Evolutionary conservation across 2,797 vertebrate species (phyloP).

Genomic region (Falco cherrug): DNA sequence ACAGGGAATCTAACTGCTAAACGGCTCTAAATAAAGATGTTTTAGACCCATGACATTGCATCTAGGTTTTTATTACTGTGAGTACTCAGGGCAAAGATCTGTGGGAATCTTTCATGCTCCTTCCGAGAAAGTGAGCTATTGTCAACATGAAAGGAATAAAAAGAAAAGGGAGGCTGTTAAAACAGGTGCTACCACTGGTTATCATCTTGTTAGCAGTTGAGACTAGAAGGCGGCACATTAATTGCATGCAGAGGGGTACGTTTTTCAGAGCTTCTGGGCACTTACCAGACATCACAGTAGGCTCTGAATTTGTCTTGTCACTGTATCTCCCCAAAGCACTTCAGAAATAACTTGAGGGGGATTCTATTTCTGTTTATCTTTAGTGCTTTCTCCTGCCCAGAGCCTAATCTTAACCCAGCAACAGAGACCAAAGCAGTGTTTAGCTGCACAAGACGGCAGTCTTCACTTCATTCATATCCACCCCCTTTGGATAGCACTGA

Average conservation of each 20-base stretch:
- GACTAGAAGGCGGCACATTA: not conserved
- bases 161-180: constrained; percentile 1
- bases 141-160: not conserved
- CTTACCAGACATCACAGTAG: accelerated
- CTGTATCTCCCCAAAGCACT: not conserved
- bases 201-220: not conserved
- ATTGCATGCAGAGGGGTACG: not conserved
- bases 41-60: not conserved
- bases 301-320: not conserved
- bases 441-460: not conserved
- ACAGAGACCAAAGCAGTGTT: accelerated
- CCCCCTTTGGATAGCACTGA: not conserved
- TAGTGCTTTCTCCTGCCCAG: not conserved
- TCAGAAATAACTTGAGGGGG: not conserved
- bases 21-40: not conserved
- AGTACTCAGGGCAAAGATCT: constrained; percentile 1
- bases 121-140: not conserved
- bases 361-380: not conserved
- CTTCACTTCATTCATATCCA: accelerated
- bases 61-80: not conserved
- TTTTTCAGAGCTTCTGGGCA: not conserved
- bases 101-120: not conserved
- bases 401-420: not conserved
- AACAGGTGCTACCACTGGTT: not conserved
- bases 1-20: not conserved